Conservation (phyloP, 2,797 vertebrate genomes). For the Lacerta agilis region DNA sequence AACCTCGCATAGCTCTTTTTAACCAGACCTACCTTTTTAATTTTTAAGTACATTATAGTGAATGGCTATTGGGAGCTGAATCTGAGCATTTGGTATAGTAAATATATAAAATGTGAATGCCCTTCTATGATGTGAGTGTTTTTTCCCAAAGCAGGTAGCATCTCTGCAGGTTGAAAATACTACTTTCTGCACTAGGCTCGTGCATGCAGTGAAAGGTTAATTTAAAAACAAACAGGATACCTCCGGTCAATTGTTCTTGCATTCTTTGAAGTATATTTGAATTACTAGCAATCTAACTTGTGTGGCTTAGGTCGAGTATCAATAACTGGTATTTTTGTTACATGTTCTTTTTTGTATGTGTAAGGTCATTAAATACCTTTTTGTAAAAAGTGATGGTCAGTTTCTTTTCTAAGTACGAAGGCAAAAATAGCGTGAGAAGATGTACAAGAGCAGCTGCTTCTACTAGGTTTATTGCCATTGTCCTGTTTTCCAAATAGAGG, state of each 20-base stretch:
- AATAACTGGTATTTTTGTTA: neutral
- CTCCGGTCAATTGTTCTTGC: neutral
- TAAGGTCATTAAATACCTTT: constrained; percentile 57
- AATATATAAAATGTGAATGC: constrained; percentile 41
- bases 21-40: neutral
- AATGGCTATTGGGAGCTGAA: neutral
- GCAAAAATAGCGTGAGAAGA: neutral
- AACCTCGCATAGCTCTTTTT: neutral
- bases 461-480: neutral
- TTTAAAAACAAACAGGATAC: neutral
- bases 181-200: constrained; percentile 16
- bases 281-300: neutral
- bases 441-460: neutral
- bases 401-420: neutral
- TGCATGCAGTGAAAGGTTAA: neutral
- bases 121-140: constrained; percentile 52
- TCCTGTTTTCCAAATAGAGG: neutral
- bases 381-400: neutral
- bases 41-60: neutral
- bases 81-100: constrained; percentile 12
- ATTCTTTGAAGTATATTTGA: constrained; percentile 17
- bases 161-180: constrained; percentile 29
- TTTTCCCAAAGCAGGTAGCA: constrained; percentile 5
- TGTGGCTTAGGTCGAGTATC: constrained; percentile 29
- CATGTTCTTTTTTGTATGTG: constrained; percentile 37